Evolutionary conservation across 2,113 vertebrate genomes (phyloP).

Genomic region (Thalassoma bifasciatum): DNA sequence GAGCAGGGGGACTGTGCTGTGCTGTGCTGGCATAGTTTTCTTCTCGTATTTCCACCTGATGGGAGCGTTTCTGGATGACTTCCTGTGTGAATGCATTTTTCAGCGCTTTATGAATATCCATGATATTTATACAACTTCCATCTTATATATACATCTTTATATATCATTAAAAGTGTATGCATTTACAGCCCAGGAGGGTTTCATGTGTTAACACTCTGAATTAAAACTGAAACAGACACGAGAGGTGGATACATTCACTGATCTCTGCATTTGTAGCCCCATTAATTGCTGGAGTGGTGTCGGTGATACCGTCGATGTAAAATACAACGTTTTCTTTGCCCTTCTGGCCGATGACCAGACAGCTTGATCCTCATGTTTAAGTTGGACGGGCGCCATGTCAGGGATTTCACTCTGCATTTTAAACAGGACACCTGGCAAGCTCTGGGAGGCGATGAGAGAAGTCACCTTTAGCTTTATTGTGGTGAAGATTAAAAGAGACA

Average conservation of each 20-base stretch:
- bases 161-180: slow-evolving; percentile 34
- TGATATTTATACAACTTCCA: slow-evolving; percentile 26
- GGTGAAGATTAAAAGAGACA: not conserved
- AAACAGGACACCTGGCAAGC: slow-evolving; percentile 63
- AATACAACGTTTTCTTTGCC: slow-evolving; percentile 15
- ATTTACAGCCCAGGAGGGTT: not conserved
- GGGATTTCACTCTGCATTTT: slow-evolving; percentile 51
- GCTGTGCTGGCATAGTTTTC: slow-evolving; percentile 45
- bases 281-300: slow-evolving; percentile 1
- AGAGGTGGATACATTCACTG: not conserved
- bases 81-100: slow-evolving; percentile 63
- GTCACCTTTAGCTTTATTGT: slow-evolving; percentile 46
- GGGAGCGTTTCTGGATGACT: slow-evolving; percentile 59
- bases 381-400: slow-evolving; percentile 51
- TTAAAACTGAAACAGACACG: slow-evolving; percentile 5
- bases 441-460: slow-evolving; percentile 23
- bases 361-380: slow-evolving; percentile 52
- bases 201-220: not conserved
- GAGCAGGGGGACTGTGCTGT: slow-evolving; percentile 41
- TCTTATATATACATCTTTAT: slow-evolving; percentile 37
- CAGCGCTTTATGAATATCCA: slow-evolving; percentile 58
- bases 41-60: slow-evolving; percentile 50
- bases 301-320: slow-evolving; percentile 4
- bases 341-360: slow-evolving; percentile 18
- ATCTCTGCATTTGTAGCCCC: not conserved